Percentiles rank a stretch among this genome's conserved stretches.
Evolutionary conservation across 1,140 invertebrate species (phyloP).

Genomic region (Leptonema lineaticorne): DNA sequence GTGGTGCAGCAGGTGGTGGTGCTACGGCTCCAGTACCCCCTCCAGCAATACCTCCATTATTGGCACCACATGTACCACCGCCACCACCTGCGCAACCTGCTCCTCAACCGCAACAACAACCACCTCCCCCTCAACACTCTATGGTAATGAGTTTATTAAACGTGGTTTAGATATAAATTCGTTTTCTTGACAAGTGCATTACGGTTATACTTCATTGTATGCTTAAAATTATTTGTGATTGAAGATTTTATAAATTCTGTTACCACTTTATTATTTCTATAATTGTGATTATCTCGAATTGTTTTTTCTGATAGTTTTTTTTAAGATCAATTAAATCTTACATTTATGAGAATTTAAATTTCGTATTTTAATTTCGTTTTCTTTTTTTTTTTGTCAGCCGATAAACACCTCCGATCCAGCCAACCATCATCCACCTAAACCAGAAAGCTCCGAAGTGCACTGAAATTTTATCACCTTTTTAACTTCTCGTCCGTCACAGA

Average conservation of each 20-base stretch:
- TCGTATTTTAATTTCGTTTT: conserved; percentile 2
- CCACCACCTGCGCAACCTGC: conserved; percentile 27
- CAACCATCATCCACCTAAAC: conserved; percentile 64
- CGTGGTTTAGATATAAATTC: not conserved
- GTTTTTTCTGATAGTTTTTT: too few relatives aligned
- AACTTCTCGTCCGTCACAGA: conserved; percentile 26
- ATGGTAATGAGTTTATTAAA: conserved; percentile 28
- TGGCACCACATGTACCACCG: conserved; percentile 26
- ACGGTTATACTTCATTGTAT: too few relatives aligned
- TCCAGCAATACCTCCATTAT: conserved; percentile 45
- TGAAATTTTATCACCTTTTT: conserved; percentile 43
- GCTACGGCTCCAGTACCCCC: conserved; percentile 52
- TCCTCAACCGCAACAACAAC: conserved; percentile 30
- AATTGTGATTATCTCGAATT: too few relatives aligned
- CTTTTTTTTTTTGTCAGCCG: conserved; percentile 53
- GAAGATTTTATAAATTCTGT: too few relatives aligned
- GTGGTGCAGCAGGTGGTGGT: conserved; percentile 53
- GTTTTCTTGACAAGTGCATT: not conserved
- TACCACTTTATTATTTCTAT: too few relatives aligned
- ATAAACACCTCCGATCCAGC: conserved; percentile 65
- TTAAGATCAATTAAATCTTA: too few relatives aligned
- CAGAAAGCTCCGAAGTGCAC: conserved; percentile 60
- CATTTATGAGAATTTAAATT: too few relatives aligned
- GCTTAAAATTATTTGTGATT: too few relatives aligned
- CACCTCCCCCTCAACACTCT: conserved; percentile 34